A percentile compares a stretch with the other conserved stretches of the same genome.
These are phyloP conservation scores for Neofelis nebulosa DNA, from an alignment of 2,113 vertebrate genomes.

Conservation along the genomic window DNA sequence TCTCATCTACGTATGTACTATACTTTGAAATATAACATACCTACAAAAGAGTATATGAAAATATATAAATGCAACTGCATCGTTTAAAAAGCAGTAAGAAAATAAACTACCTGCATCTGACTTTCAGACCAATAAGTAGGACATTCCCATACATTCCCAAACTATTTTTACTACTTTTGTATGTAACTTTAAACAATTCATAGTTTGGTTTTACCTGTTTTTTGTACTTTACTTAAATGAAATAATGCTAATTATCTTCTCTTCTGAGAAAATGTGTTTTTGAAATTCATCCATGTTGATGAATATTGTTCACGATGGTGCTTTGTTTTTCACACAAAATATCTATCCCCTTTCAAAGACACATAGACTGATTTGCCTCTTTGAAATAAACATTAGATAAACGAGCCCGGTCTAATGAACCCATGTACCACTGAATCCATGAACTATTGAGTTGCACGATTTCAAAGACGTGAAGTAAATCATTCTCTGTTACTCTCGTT, in stretches of 20 bases:
- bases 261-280: neutral
- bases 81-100: constrained; percentile 25
- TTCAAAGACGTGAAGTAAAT: neutral
- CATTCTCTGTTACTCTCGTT: neutral
- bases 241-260: neutral
- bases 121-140: constrained; percentile 19
- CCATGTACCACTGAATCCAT: too few species aligned
- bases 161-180: neutral
- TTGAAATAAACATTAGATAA: neutral
- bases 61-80: neutral
- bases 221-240: neutral
- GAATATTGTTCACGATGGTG: neutral
- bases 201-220: neutral
- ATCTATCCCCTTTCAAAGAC: neutral
- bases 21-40: neutral
- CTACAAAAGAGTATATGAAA: neutral
- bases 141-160: neutral
- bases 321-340: neutral
- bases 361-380: neutral
- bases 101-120: constrained; percentile 43
- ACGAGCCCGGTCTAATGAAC: neutral
- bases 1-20: neutral
- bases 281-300: neutral
- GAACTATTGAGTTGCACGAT: neutral
- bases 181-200: constrained; percentile 1